Conservation (phyloP, 2,888 invertebrate species). For the Meloe dianella region DNA sequence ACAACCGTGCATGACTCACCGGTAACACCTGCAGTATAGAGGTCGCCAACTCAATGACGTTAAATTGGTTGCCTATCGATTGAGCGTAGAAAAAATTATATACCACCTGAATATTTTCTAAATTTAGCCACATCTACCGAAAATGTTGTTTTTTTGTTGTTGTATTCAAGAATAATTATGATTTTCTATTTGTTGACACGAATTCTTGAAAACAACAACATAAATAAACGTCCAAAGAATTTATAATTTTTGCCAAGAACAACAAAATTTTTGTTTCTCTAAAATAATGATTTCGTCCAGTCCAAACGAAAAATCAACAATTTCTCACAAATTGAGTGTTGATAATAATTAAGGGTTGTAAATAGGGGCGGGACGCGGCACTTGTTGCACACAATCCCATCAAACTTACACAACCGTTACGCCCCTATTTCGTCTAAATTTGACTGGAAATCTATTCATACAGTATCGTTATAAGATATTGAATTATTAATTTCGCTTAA, state of each 20-base stretch:
- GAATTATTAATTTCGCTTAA: background rate
- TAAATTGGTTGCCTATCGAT: conserved; percentile 25
- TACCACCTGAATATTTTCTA: background rate
- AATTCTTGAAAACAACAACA: no score
- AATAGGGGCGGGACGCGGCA: conserved; percentile 30
- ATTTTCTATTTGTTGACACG: background rate
- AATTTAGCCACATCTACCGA: no score
- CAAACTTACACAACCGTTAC: background rate
- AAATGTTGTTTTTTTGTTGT: no score
- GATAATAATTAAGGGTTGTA: conserved; percentile 1
- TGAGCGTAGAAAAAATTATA: conserved; percentile 21
- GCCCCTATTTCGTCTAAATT: background rate
- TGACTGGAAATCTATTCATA: background rate
- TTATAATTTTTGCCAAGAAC: background rate
- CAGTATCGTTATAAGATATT: background rate
- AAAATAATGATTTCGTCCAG: no score
- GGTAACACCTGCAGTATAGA: conserved; percentile 10
- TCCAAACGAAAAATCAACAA: no score
- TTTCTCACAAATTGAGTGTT: background rate
- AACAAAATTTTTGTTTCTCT: background rate
- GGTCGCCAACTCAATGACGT: conserved; percentile 9
- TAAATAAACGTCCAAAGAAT: no score
- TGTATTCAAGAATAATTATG: no score
- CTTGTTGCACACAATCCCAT: conserved; percentile 23
- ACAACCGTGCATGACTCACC: conserved; percentile 18